Base-by-base conservation (phyloP, 2,888 invertebrate species). In the Chrysolina oricalcia region DNA sequence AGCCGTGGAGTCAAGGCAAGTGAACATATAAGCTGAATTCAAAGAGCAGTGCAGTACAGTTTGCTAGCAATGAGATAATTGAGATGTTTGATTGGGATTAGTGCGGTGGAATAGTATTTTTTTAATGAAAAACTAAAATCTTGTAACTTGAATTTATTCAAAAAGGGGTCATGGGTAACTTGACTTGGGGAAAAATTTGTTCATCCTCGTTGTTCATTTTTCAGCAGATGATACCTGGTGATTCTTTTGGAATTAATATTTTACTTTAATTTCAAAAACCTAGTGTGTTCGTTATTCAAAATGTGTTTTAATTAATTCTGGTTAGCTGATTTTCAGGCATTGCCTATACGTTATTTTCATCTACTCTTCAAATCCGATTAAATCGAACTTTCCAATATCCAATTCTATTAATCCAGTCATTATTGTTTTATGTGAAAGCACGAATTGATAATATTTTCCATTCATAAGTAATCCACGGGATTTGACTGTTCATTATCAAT, bases 401-500 rank as follows among this genome's bases (percentile, higher is more conserved):
- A 53, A 53, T 53, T 53, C 19, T 21, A 11, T 11, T 53, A 53
- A 53, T 19, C 17, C 48, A 48, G 48, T n/a, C 53, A 53, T 53
- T 53, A 53, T 53, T 53, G 53, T 19, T 53, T 17, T 10, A 19
- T 53, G 6, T 19, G 9, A 53, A 53, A 53, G 9, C 11, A 17
- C 19, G 19, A 53, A 19, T 53, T 53, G 43, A 43, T 43, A 43
- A 21, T 27, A 53, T 19, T 53, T 53, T 53, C 19, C 19, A 19
- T 53, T 53, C 19, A 10, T 53, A n/a, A 10, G 11, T 53, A 53
- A 53, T 17, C 4, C 21, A 11, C 19, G 53, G 53, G 53, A 21
- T 53, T 53, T 19, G 53, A 21, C 48, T n/a, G 6, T 19, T 27
- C 5, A 27, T 27, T 27, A 27, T 27, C 27, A 2, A 27, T 27